These are phyloP conservation scores for Orthonevra nobilis DNA, from an alignment of 2,888 invertebrate genomes.

Conservation along the genomic window DNA sequence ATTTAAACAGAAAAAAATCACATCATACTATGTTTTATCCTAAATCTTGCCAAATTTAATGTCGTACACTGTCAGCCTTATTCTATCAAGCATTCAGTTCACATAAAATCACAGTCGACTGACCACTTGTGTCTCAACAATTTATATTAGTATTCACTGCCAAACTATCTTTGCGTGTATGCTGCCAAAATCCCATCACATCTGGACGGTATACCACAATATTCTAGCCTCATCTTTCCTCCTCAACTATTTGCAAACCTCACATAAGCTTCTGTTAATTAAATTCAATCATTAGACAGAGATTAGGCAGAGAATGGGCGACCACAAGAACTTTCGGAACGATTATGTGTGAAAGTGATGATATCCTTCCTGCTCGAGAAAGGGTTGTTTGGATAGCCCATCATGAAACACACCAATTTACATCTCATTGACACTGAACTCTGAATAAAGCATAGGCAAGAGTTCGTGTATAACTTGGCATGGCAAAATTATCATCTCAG, in stretches of 20 bases:
- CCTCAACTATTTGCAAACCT: conserved; percentile 26
- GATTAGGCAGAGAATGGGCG: conserved; percentile 52
- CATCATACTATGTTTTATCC: no score
- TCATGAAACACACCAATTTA: conserved; percentile 52
- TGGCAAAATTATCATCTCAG: conserved; percentile 46
- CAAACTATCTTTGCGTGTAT: neutral
- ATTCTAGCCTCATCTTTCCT: neutral
- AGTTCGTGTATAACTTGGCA: neutral
- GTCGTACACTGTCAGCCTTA: conserved; percentile 13
- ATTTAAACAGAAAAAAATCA: no score
- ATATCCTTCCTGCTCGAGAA: conserved; percentile 39
- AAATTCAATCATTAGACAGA: conserved; percentile 68
- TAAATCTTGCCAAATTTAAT: no score
- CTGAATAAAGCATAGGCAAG: neutral
- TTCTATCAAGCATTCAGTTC: conserved; percentile 25
- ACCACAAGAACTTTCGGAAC: conserved; percentile 43
- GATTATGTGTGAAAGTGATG: conserved; percentile 59
- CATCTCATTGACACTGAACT: conserved; percentile 48
- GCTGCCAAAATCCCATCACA: neutral
- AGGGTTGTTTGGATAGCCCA: conserved; percentile 50
- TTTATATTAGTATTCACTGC: neutral
- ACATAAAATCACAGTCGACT: conserved; percentile 27
- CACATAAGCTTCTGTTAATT: conserved; percentile 69
- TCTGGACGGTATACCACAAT: neutral
- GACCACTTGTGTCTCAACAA: conserved; percentile 21